phyloP scores from a whole-genome alignment of 1,140 invertebrate species.

The Caenorhabditis latens region DNA sequence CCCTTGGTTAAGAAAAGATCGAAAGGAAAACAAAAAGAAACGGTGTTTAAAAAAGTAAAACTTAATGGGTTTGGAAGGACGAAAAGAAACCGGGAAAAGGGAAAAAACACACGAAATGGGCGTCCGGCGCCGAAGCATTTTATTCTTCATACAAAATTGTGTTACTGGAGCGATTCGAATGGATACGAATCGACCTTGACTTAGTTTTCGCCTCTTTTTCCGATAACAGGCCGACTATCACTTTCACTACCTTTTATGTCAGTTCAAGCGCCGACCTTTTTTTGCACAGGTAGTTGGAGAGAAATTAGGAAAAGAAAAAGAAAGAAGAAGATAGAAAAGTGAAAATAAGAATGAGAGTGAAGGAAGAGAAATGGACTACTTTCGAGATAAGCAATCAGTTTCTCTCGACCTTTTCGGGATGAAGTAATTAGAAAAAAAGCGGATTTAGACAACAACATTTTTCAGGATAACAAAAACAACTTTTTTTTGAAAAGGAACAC shows the following conservation, averaged over 20 bases:
- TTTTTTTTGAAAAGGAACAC: too few relatives aligned
- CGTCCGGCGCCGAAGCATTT: not conserved
- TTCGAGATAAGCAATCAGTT: not conserved
- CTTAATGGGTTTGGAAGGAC: not conserved
- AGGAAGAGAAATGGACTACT: not conserved
- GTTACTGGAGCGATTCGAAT: not conserved
- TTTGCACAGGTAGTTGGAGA: conserved; percentile 34
- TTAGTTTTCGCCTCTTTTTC: conserved; percentile 17
- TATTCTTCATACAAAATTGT: not conserved
- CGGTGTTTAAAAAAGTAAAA: conserved; percentile 11
- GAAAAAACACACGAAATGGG: not conserved
- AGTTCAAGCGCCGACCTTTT: conserved; percentile 19
- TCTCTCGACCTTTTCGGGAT: not conserved
- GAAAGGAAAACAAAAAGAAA: not conserved
- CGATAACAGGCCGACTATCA: conserved; percentile 44
- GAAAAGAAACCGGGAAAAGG: not conserved
- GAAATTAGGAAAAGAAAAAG: not conserved
- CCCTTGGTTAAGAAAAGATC: not conserved
- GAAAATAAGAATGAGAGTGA: not conserved
- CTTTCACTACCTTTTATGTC: conserved; percentile 6
- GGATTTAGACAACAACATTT: too few relatives aligned
- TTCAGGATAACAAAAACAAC: too few relatives aligned
- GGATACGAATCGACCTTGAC: conserved; percentile 49
- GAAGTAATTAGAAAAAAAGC: not conserved
- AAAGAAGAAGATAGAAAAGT: not conserved